These are phyloP conservation scores for Elymnias hypermnestra DNA, from an alignment of 1,140 invertebrate genomes.

Conservation along the genomic window DNA sequence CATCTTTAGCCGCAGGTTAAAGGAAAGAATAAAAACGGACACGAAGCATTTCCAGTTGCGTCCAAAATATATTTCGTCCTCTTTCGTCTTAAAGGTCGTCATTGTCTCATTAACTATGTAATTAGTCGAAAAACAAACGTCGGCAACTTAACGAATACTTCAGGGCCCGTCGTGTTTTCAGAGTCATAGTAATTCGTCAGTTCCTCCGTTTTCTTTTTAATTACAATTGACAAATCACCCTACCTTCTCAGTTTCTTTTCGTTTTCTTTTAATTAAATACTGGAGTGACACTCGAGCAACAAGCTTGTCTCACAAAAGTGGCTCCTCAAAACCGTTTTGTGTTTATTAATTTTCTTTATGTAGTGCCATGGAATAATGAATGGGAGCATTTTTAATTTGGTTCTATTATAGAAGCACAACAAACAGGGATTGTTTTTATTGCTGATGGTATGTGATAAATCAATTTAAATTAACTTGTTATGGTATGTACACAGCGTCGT, in stretches of 20 bases:
- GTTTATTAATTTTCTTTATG: slow-evolving; percentile 33
- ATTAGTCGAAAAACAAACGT: slow-evolving; percentile 45
- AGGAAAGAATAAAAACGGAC: too few relatives aligned
- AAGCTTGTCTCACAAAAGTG: slow-evolving; percentile 34
- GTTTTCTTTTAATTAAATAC: slow-evolving; percentile 72
- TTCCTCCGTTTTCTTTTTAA: slow-evolving; percentile 69
- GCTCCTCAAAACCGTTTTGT: slow-evolving; percentile 32
- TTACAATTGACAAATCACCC: slow-evolving; percentile 75
- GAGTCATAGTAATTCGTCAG: slow-evolving; percentile 58
- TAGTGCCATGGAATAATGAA: slow-evolving; percentile 15
- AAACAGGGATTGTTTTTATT: too few relatives aligned
- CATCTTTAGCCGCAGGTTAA: too few relatives aligned
- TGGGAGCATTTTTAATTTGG: too few relatives aligned
- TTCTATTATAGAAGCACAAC: too few relatives aligned
- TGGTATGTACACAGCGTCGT: too few relatives aligned
- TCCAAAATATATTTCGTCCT: background rate
- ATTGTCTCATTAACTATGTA: slow-evolving; percentile 31
- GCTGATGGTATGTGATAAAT: too few relatives aligned
- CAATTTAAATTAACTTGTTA: too few relatives aligned
- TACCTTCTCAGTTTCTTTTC: slow-evolving; percentile 66
- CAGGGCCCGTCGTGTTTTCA: slow-evolving; percentile 49
- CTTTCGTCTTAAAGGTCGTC: slow-evolving; percentile 10
- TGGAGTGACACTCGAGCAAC: slow-evolving; percentile 64
- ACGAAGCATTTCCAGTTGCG: too few relatives aligned
- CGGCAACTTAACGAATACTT: slow-evolving; percentile 38